Percentiles rank a stretch among this genome's conserved stretches.
Evolutionary conservation across 2,888 invertebrate genomes (phyloP).

Genomic region (Linnaemya vulpina): DNA sequence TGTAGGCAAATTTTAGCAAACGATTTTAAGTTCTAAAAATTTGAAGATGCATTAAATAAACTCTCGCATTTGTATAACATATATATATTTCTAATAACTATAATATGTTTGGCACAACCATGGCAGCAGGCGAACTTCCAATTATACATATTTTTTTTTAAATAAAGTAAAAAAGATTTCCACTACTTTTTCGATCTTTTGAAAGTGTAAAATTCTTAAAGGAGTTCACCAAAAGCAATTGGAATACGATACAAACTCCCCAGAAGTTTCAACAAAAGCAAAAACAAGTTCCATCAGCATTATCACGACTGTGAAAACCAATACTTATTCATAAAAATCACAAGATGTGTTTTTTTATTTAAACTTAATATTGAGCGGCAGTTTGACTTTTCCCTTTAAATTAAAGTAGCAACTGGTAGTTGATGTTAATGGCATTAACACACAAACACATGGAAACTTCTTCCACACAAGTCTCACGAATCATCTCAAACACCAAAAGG

Average conservation of each 20-base stretch:
- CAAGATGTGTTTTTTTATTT: constrained; percentile 19
- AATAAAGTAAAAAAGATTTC: neutral
- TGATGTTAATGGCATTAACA: constrained; percentile 58
- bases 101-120: neutral
- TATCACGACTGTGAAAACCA: too few species aligned
- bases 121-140: neutral
- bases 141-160: neutral
- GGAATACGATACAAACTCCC: constrained; percentile 60
- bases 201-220: constrained; percentile 9
- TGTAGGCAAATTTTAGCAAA: too few species aligned
- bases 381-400: constrained; percentile 3
- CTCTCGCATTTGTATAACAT: too few species aligned
- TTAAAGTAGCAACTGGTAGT: constrained; percentile 61
- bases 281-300: constrained; percentile 43
- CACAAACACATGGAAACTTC: constrained; percentile 40
- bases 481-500: constrained; percentile 48
- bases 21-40: too few species aligned
- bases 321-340: constrained; percentile 27
- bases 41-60: too few species aligned
- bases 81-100: neutral
- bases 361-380: constrained; percentile 44
- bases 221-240: constrained; percentile 23
- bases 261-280: constrained; percentile 33
- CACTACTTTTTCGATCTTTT: neutral
- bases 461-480: constrained; percentile 38